Evolutionary conservation across 2,888 invertebrate genomes (phyloP).

Genomic region (Acronicta aceris): DNA sequence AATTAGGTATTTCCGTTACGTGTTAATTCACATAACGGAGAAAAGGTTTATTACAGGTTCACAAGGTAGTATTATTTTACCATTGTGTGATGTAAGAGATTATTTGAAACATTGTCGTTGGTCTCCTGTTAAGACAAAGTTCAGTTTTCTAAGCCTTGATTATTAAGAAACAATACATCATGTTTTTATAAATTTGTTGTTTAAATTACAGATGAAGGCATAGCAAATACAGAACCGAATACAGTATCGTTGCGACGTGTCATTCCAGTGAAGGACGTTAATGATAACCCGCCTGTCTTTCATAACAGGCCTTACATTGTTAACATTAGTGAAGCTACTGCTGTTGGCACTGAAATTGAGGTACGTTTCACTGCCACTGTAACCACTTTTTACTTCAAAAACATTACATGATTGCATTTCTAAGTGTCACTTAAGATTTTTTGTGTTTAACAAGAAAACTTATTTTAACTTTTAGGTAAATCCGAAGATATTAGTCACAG

Average conservation of each 20-base stretch:
- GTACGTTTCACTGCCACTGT: slow-evolving; percentile 58
- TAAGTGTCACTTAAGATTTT: too few relatives aligned
- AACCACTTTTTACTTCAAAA: not conserved
- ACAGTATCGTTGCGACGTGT: slow-evolving; percentile 94
- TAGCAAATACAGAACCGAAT: slow-evolving; percentile 92
- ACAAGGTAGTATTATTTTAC: not conserved
- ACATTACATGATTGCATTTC: too few relatives aligned
- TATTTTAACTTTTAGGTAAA: slow-evolving; percentile 66
- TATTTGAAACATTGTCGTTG: too few relatives aligned
- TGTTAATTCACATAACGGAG: slow-evolving; percentile 4
- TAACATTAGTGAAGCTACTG: slow-evolving; percentile 91
- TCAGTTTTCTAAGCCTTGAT: not conserved
- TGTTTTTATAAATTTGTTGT: not conserved
- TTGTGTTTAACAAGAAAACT: too few relatives aligned
- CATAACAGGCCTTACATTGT: slow-evolving; percentile 93
- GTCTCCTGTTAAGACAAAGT: too few relatives aligned
- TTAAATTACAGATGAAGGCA: slow-evolving; percentile 89
- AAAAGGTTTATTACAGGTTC: slow-evolving; percentile 1
- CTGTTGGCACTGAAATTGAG: slow-evolving; percentile 90
- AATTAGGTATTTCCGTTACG: slow-evolving; percentile 34
- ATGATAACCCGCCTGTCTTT: slow-evolving; percentile 94
- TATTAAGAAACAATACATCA: not conserved
- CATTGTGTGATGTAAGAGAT: not conserved
- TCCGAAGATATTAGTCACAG: slow-evolving; percentile 91
- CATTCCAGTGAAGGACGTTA: slow-evolving; percentile 93